A percentile compares a stretch with the other conserved stretches of the same genome.
These are phyloP conservation scores for Scrobipalpa costella DNA, from an alignment of 2,888 invertebrate genomes.

Conservation along the genomic window DNA sequence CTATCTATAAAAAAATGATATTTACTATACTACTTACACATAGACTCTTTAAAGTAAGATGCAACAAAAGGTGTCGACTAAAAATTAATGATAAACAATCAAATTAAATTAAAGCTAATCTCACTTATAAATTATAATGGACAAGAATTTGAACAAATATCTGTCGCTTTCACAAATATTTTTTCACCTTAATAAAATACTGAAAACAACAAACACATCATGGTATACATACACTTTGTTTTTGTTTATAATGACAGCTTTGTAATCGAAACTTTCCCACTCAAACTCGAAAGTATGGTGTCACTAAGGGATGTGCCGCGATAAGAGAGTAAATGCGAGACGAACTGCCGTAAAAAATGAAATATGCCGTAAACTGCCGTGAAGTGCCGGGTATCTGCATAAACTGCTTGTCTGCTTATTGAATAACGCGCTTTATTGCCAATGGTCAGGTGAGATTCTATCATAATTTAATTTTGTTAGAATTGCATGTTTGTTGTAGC, in stretches of 20 bases:
- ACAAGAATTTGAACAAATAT: no score
- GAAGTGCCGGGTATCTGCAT: slow-evolving; percentile 40
- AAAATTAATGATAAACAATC: no score
- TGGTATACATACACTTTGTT: not conserved
- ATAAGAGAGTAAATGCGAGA: slow-evolving; percentile 42
- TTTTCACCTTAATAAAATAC: no score
- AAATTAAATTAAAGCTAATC: no score
- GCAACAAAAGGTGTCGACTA: no score
- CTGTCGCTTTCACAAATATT: no score
- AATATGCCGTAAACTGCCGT: slow-evolving; percentile 46
- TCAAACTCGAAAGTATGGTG: not conserved
- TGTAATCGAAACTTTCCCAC: not conserved
- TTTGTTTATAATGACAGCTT: not conserved
- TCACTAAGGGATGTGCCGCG: slow-evolving; percentile 25
- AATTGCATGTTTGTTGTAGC: not conserved
- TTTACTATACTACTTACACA: no score
- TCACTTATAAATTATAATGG: no score
- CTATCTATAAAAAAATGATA: no score
- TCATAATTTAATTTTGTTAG: not conserved
- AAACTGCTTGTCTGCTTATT: slow-evolving; percentile 26
- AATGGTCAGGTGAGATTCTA: slow-evolving; percentile 16
- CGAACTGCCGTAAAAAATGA: slow-evolving; percentile 42
- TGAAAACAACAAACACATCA: not conserved
- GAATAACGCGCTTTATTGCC: slow-evolving; percentile 8
- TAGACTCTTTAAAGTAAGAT: no score